A percentile compares a stretch with the other conserved stretches of the same genome.
These are phyloP conservation scores for Sitobion miscanthi DNA, from an alignment of 1,140 invertebrate species.

Conservation along the genomic window DNA sequence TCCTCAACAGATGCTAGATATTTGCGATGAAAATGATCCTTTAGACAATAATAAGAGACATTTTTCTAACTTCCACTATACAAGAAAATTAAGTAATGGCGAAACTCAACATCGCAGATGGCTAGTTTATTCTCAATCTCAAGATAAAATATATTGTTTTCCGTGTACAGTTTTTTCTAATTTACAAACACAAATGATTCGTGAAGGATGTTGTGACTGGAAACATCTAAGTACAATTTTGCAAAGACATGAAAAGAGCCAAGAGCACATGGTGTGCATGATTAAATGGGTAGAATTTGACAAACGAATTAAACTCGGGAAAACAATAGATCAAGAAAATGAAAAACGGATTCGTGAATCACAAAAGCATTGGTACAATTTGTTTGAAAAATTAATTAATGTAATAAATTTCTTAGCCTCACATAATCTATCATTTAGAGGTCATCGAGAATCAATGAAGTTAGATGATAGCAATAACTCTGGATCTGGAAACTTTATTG, in stretches of 20 bases:
- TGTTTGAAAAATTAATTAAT: neutral
- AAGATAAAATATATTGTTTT: slow-evolving; percentile 17
- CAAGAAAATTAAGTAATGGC: too few species aligned
- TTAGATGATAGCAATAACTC: slow-evolving; percentile 36
- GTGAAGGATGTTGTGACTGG: neutral
- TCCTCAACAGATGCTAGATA: too few species aligned
- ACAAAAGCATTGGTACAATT: slow-evolving; percentile 5
- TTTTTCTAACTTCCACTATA: too few species aligned
- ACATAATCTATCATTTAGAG: slow-evolving; percentile 5
- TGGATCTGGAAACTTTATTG: slow-evolving; percentile 55
- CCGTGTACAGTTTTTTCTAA: slow-evolving; percentile 24
- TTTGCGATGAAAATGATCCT: too few species aligned
- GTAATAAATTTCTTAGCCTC: neutral
- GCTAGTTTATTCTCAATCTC: slow-evolving; percentile 24
- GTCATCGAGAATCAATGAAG: neutral
- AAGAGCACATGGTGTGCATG: slow-evolving; percentile 14
- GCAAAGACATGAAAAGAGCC: slow-evolving; percentile 4
- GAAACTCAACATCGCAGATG: neutral
- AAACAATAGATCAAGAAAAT: slow-evolving; percentile 19
- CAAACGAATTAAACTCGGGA: neutral
- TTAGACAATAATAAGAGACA: too few species aligned
- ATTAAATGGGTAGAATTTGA: slow-evolving; percentile 16
- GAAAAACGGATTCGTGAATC: neutral
- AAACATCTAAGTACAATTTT: slow-evolving; percentile 38
- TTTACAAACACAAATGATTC: slow-evolving; percentile 30